These are phyloP conservation scores for Carollia perspicillata DNA, from an alignment of 2,113 vertebrate species.

Conservation along the genomic window DNA sequence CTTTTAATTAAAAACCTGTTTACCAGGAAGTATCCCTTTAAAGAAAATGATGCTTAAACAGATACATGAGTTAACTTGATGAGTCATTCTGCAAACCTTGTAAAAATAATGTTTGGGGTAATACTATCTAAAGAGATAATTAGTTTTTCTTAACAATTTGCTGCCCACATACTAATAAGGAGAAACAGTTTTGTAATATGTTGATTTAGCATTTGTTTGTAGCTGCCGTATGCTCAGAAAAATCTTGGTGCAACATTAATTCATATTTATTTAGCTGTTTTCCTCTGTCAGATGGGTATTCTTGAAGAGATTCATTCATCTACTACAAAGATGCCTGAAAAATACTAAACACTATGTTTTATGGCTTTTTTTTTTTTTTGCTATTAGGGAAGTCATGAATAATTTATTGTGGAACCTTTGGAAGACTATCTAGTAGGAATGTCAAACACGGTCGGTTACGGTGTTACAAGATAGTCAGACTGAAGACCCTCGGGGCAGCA, in stretches of 20 bases:
- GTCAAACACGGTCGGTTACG: not conserved
- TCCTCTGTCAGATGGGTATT: not conserved
- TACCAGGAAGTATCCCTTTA: constrained; percentile 49
- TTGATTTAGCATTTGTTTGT: constrained; percentile 42
- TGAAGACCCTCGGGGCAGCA: not conserved
- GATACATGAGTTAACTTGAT: constrained; percentile 6
- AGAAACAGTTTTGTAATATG: not conserved
- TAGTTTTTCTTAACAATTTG: constrained; percentile 40
- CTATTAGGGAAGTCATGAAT: not conserved
- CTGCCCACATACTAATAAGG: not conserved
- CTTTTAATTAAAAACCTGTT: constrained; percentile 68
- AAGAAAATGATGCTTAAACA: constrained; percentile 44
- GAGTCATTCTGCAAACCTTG: constrained; percentile 42
- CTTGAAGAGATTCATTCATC: constrained; percentile 12
- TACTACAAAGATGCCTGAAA: not conserved
- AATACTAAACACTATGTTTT: not conserved
- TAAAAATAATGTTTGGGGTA: constrained; percentile 25
- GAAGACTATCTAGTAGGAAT: not conserved
- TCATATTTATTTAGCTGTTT: not conserved
- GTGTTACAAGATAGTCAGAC: not conserved
- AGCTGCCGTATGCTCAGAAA: constrained; percentile 34
- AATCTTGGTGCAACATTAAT: not conserved
- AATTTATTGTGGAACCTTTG: not conserved
- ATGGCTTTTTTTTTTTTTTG: constrained; percentile 31
- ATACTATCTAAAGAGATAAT: constrained; percentile 35